Base-by-base conservation (phyloP, 2,113 vertebrate genomes). In the Neotragus pygmaeus region DNA sequence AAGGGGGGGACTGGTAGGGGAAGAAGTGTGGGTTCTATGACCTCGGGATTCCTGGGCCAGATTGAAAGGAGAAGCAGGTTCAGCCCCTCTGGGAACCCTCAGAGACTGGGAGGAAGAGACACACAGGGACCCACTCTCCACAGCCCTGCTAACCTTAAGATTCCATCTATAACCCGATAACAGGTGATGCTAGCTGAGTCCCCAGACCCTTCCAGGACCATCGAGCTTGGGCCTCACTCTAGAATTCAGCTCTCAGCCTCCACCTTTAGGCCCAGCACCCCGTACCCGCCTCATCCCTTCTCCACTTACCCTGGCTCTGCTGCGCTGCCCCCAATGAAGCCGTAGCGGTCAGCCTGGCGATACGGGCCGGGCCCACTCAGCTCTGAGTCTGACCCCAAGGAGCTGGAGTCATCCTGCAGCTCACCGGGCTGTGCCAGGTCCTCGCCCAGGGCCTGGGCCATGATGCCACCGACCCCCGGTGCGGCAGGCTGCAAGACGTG, bases 341-440 rank as follows among this genome's bases (percentile, higher is more conserved):
- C 98, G 13, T 98, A 98, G 53, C 98, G 98, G 70, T 98, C 98
- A 3, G 98, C 98, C 85, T 97, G 96, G 66, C 98, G 98, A 73
- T 98, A 98, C 0, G 98, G 98, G 28, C 97, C 55, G 0, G 97
- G 94, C 33, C 98, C 98, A 7, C 86, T 98, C 55, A 98, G 55
- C 90, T 98, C 98, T 0, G 98, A 98, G 95, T 98, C 98, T 0
- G 98, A 98, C 78, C 98, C 98, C 45, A 98, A 45, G 23, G 98
- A 98, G 91, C 98, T 98, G 83, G 96, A 98, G 88, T 98, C 98
- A 55, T 98, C 98, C 49, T 98, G 98, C 36, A 77, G 60, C 70
- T 98, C 98, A 0, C 95, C 88, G 23, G 96, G 7, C 47, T 95
- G 97, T 16, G 53, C 77, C 83, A 98, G 97, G 58, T 98, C 98